Conservation (phyloP, 2,888 invertebrate species). For the Melieria picta region DNA sequence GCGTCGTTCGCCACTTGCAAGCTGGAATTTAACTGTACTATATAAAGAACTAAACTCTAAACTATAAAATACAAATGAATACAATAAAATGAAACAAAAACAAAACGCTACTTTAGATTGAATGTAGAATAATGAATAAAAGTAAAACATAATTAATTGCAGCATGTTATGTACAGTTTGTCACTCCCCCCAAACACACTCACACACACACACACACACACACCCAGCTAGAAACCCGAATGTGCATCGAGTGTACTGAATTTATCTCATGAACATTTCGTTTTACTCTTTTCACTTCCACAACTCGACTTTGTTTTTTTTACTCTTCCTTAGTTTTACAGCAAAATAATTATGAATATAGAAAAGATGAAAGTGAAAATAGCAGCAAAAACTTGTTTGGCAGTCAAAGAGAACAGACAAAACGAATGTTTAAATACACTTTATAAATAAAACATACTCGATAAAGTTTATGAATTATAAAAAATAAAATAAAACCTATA, state of each 20-base stretch:
- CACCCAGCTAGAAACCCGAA: slow-evolving; percentile 1
- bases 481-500: slow-evolving; percentile 53
- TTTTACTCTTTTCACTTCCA: no score
- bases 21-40: slow-evolving; percentile 23
- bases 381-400: slow-evolving; percentile 1
- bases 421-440: slow-evolving; percentile 38
- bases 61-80: no score
- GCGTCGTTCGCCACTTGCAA: not conserved
- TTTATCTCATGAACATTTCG: slow-evolving; percentile 1
- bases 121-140: not conserved
- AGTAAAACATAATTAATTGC: slow-evolving; percentile 17
- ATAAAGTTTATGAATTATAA: slow-evolving; percentile 40
- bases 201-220: slow-evolving; percentile 22
- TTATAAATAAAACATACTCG: slow-evolving; percentile 39
- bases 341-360: slow-evolving; percentile 17
- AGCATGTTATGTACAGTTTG: slow-evolving; percentile 44
- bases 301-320: not conserved
- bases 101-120: not conserved
- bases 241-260: slow-evolving; percentile 9
- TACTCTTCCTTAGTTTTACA: slow-evolving; percentile 29
- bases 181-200: slow-evolving; percentile 26
- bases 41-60: not conserved
- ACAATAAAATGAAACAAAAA: not conserved
- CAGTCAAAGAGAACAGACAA: slow-evolving; percentile 35
- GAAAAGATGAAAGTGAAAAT: not conserved